Percentiles rank a stretch among this genome's conserved stretches.
Conservation (phyloP, 1,140 invertebrate genomes). For the Asbolus verrucosus region DNA sequence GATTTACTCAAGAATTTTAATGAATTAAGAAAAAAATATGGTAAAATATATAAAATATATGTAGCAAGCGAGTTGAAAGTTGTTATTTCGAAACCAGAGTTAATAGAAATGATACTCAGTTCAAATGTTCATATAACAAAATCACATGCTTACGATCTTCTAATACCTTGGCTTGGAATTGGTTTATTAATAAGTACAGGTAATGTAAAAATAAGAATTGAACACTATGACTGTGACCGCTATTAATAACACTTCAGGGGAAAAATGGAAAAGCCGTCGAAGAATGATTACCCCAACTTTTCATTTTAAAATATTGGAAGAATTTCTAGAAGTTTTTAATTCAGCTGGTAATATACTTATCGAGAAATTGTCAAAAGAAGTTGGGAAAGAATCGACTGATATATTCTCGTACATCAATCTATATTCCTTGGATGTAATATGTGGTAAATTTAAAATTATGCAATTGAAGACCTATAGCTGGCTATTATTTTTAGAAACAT, state of each 20-base stretch:
- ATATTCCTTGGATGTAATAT: conserved; percentile 84
- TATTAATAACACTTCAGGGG: conserved; percentile 5
- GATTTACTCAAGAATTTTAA: conserved; percentile 1
- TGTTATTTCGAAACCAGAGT: neutral
- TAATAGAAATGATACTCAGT: neutral
- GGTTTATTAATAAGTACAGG: conserved; percentile 32
- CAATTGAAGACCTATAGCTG: conserved; percentile 12
- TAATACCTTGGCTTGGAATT: conserved; percentile 15
- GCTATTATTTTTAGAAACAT: conserved; percentile 49
- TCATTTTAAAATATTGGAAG: conserved; percentile 83
- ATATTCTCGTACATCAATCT: conserved; percentile 75
- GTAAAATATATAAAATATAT: conserved; percentile 14
- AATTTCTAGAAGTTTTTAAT: conserved; percentile 82
- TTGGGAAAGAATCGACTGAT: conserved; percentile 68
- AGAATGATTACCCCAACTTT: conserved; percentile 85
- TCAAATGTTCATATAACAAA: conserved; percentile 29
- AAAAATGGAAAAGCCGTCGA: conserved; percentile 75
- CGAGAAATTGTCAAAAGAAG: conserved; percentile 64
- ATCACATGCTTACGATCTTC: conserved; percentile 13
- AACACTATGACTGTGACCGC: too few relatives aligned
- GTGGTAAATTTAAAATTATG: conserved; percentile 68
- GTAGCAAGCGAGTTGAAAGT: neutral
- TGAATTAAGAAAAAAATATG: conserved; percentile 2
- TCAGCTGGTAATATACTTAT: conserved; percentile 77
- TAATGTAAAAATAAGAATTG: too few relatives aligned